Percentiles rank a stretch among this genome's conserved stretches.
phyloP scores from a whole-genome alignment of 2,113 vertebrate species.

The Girardinichthys multiradiatus region DNA sequence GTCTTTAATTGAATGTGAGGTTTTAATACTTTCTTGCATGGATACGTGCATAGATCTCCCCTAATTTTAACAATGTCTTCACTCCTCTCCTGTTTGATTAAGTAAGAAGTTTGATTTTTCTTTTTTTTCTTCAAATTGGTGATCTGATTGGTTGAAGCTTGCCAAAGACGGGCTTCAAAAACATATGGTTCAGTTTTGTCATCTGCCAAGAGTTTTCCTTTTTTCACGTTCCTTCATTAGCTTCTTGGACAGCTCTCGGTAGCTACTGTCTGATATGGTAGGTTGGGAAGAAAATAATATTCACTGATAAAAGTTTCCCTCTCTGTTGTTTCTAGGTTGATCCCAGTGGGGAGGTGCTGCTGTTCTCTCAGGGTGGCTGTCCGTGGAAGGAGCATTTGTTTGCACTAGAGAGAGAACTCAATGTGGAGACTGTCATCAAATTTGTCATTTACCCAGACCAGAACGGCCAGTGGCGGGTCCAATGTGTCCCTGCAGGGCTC shows the following conservation, averaged over 20 bases:
- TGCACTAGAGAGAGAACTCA: constrained; percentile 83
- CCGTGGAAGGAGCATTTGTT: constrained; percentile 97
- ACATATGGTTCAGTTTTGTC: not conserved
- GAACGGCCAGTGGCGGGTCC: constrained; percentile 89
- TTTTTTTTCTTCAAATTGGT: not conserved
- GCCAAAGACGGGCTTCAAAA: not conserved
- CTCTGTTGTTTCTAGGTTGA: constrained; percentile 81
- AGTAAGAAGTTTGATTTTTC: not conserved
- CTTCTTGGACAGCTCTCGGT: not conserved
- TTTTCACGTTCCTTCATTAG: not conserved
- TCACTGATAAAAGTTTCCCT: not conserved
- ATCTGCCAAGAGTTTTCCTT: not conserved
- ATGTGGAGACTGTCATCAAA: constrained; percentile 78
- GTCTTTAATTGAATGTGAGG: no score
- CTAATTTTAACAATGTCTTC: no score
- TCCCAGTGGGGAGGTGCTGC: constrained; percentile 85
- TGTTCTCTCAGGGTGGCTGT: constrained; percentile 86
- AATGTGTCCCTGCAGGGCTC: constrained; percentile 88
- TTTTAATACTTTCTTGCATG: not conserved
- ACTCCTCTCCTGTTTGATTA: not conserved
- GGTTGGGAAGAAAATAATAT: not conserved
- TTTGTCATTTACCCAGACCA: constrained; percentile 89
- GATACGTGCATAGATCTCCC: no score
- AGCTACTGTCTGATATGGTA: not conserved
- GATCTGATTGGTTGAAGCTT: constrained; percentile 1